Percentiles rank a stretch among this genome's conserved stretches.
Conservation (phyloP, 2,888 invertebrate genomes). For the Abscondita cerata region DNA sequence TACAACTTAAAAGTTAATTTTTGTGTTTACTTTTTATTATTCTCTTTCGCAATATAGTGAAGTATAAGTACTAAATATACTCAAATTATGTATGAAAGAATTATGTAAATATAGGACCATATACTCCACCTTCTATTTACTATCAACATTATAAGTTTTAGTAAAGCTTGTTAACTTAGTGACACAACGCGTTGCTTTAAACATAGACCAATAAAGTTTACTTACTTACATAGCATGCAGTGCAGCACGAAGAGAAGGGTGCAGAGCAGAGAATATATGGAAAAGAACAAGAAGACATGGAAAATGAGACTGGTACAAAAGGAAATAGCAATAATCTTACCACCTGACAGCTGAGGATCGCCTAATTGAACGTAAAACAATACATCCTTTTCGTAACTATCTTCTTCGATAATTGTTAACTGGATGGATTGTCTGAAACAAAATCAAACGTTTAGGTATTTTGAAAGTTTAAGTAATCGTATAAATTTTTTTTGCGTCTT, state of each 20-base stretch:
- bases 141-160: too few species aligned
- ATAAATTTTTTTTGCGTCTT: too few species aligned
- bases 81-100: too few species aligned
- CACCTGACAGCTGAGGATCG: constrained; percentile 86
- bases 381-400: constrained; percentile 97
- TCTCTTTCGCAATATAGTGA: too few species aligned
- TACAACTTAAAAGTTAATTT: too few species aligned
- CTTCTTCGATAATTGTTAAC: constrained; percentile 91
- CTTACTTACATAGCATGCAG: constrained; percentile 59
- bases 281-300: constrained; percentile 41
- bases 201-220: constrained; percentile 18
- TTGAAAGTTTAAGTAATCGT: too few species aligned
- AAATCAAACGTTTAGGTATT: too few species aligned
- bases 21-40: too few species aligned
- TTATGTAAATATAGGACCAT: too few species aligned
- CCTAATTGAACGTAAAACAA: constrained; percentile 91
- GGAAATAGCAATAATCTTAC: constrained; percentile 62
- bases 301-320: constrained; percentile 40
- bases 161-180: constrained; percentile 14
- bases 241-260: constrained; percentile 52
- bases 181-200: constrained; percentile 13
- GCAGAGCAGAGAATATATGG: constrained; percentile 45
- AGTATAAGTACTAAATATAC: too few species aligned
- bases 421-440: constrained; percentile 85
- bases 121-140: too few species aligned